phyloP scores from a whole-genome alignment of 2,113 vertebrate species.

The Cyphomyrus plagiostoma region DNA sequence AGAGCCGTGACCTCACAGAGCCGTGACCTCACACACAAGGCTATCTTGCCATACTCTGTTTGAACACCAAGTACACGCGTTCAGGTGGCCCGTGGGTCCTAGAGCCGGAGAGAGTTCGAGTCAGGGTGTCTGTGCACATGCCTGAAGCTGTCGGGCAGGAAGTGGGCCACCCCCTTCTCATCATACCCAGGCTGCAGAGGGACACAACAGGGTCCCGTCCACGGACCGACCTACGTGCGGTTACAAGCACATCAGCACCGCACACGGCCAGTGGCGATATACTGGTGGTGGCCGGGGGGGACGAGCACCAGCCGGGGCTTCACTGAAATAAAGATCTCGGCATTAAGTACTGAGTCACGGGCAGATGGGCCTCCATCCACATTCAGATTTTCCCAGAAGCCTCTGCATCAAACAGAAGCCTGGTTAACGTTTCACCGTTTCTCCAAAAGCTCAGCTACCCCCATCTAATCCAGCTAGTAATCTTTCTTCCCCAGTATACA shows the following conservation, averaged over 20 bases:
- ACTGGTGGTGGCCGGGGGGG: background rate
- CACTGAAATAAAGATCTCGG: background rate
- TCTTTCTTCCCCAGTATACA: background rate
- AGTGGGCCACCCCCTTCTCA: background rate
- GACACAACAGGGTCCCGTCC: constrained; percentile 26
- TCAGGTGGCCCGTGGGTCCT: background rate
- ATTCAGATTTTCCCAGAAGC: background rate
- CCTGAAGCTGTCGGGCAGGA: background rate
- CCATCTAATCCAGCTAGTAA: background rate
- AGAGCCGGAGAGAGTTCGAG: background rate
- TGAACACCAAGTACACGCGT: background rate
- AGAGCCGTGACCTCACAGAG: too few relatives aligned
- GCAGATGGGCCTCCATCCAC: background rate
- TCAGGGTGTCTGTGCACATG: background rate
- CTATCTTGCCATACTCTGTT: background rate
- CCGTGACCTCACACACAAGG: background rate
- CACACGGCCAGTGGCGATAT: constrained; percentile 24
- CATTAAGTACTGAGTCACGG: background rate
- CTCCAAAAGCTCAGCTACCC: background rate
- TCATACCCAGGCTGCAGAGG: constrained; percentile 24
- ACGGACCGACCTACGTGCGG: constrained; percentile 39
- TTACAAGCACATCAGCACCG: constrained; percentile 48
- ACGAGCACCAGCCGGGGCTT: background rate
- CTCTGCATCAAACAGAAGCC: background rate
- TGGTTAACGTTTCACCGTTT: background rate